Evolutionary conservation across 2,113 vertebrate genomes (phyloP), one percentile per base, ranked within the genome.

Genomic region (Pseudopodoces humilis): DNA sequence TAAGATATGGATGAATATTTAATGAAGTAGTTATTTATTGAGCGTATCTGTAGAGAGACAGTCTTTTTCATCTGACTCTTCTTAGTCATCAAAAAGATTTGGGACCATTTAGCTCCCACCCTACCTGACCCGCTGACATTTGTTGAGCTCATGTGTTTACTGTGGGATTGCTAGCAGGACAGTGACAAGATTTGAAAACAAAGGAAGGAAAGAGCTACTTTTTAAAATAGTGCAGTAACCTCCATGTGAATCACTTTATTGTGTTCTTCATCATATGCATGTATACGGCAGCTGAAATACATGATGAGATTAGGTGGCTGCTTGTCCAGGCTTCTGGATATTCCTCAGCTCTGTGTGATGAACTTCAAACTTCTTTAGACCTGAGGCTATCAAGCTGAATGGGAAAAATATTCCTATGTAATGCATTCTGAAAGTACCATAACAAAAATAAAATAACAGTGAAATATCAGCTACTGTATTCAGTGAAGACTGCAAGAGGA

Each of bases 11-110:
- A 79, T 94, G 17, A 97, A 94, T 92, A 94, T 84, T 95, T 94
- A 65, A 95, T 90, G 50, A 87, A 67, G 50, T n/a, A 39, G 8
- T 93, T 93, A 90, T 70, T 96, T 93, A 90, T 94, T 95, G 64
- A 91, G 39, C 6, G 1, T 47, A 80, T 77, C 43, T 88, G 13
- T 56, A 74, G 67, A 83, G n/a, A 83, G 30, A n/a, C 14, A 58
- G 13, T 27, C 24, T 75, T 90, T 71, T 86, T 64, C 22, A 69
- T 52, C 30, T 50, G 58, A 49, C 37, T 78, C 15, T 63, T 86
- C 53, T 74, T 85, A 77, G 46, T 79, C 63, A 89, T 76, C 58
- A 72, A 70, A 90, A 92, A 77, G 25, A 77, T 88, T 55, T 62
- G 64, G 35, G 25, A 67, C 33, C 35, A 41, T 86, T 80, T 80